Conservation (phyloP, 2,113 vertebrate genomes). For the human (Homo sapiens) region GRCh38 chr17:65878001-65878500, state of each 20-base stretch:
- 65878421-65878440: not conserved
- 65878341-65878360: not conserved
- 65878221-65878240: not conserved
- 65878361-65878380: not conserved
- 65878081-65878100: not conserved
- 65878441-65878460: not conserved
- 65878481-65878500: not conserved
- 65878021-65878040: not conserved
- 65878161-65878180: not conserved
- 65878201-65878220: fast-evolving
- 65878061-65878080: not conserved
- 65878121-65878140: not conserved
- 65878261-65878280: not conserved
- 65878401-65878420: not conserved
- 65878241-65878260: not conserved
- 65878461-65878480: not conserved
- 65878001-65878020: not conserved
- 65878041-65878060: not conserved
- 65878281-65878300: not conserved
- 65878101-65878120: not conserved
- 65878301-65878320: not conserved
- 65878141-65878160: not conserved
- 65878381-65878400: not conserved
- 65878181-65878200: not conserved
- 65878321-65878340: not conserved